Base-by-base conservation (phyloP, 2,888 invertebrate species). In the Cryptocephalus primarius region DNA sequence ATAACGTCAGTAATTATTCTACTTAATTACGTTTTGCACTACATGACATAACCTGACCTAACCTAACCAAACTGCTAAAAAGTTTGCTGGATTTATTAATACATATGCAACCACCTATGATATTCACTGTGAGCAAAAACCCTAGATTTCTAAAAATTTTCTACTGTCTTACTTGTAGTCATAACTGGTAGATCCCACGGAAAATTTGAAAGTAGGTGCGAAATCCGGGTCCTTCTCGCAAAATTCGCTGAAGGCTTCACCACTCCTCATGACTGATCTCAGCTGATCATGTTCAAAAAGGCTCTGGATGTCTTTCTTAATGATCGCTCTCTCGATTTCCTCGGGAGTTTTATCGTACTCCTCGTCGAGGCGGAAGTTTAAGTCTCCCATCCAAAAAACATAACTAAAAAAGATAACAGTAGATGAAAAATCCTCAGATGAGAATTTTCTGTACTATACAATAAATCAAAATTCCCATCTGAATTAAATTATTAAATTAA, bases 361-460 rank as follows among this genome's bases (percentile, higher is more conserved):
- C 46, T 83, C 82, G 50, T 79, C 72, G 8, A 87, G 73, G 0
- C 93, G 82, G 66, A 93, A 93, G 68, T 93, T 93, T 22, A 93
- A 73, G 65, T 93, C 92, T 1, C 92, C 92, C 59, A 91, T 80
- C 91, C 91, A 92, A 69, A 93, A 89, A 2, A 91, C 84, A 64
- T 91, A 88, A 63, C 88, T 88, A 65, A 48, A 74, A 74, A n/a
- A 41, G 53, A 34, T 34, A 34, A 9, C 9, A 9, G 9, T 34
- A 34, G 9, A 34, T 34, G 34, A 9, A n/a, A 34, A 34, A 34
- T n/a, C n/a, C n/a, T n/a, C n/a, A n/a, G n/a, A n/a, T 22, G 22
- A 22, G 6, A 22, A 22, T 6, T 4, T 4, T 22, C 6, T 22
- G 22, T 22, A 22, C 22, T 22, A 22, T 22, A 22, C 6, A 22